These are phyloP conservation scores for Strigamia crassipes DNA, from an alignment of 2,888 invertebrate genomes.

Conservation along the genomic window DNA sequence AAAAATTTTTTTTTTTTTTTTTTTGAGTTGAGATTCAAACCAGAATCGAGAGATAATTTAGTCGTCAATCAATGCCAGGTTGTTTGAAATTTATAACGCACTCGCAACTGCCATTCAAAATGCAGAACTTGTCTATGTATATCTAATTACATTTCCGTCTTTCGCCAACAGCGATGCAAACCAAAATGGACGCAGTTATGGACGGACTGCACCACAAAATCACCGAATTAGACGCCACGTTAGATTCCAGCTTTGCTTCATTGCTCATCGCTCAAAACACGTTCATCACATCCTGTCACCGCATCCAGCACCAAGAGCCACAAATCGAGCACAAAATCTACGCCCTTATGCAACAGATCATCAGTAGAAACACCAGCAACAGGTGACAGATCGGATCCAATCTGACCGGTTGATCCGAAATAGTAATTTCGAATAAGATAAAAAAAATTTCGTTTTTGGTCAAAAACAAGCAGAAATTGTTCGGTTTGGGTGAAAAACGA, in stretches of 20 bases:
- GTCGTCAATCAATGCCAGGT: no score
- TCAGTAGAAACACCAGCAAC: slow-evolving; percentile 58
- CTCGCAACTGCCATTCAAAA: background rate
- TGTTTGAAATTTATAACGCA: background rate
- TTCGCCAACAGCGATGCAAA: slow-evolving; percentile 44
- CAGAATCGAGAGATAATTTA: background rate
- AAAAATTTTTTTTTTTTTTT: background rate
- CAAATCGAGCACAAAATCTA: slow-evolving; percentile 67
- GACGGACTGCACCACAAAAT: slow-evolving; percentile 51
- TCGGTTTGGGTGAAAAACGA: no score
- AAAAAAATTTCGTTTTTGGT: no score
- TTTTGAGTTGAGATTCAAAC: background rate
- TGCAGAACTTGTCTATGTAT: background rate
- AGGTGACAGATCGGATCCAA: no score
- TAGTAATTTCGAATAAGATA: no score
- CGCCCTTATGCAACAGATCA: slow-evolving; percentile 67
- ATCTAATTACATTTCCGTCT: background rate
- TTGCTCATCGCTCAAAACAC: slow-evolving; percentile 67
- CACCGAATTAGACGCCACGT: slow-evolving; percentile 50
- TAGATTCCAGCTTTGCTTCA: slow-evolving; percentile 55
- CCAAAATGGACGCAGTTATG: slow-evolving; percentile 50
- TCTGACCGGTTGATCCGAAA: no score
- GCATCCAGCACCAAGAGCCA: slow-evolving; percentile 69
- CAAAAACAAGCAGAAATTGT: no score
- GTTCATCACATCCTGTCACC: slow-evolving; percentile 70